A percentile compares a stretch with the other conserved stretches of the same genome.
phyloP scores from a whole-genome alignment of 2,113 vertebrate genomes.

The Nesogale talazaci region DNA sequence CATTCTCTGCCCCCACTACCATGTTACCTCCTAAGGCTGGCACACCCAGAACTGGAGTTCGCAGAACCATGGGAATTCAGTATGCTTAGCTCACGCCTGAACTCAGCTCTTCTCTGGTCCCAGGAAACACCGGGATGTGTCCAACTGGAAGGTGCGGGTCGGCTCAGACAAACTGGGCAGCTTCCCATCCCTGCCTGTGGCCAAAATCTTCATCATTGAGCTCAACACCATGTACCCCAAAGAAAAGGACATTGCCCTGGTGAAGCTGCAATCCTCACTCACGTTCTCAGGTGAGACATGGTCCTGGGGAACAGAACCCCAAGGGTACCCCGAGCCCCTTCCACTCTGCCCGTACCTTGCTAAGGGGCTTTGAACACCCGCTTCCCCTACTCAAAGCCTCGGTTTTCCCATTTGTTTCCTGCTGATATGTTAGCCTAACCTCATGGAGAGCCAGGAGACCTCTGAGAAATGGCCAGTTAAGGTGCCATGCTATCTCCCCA shows the following conservation, averaged over 20 bases:
- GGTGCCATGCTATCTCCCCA: neutral
- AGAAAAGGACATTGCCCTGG: conserved; percentile 91
- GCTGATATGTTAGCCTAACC: neutral
- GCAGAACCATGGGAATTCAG: neutral
- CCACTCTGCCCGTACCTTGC: neutral
- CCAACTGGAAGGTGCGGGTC: conserved; percentile 88
- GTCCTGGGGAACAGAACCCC: neutral
- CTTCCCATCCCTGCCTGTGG: conserved; percentile 84
- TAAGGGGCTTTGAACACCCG: neutral
- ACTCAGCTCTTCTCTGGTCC: accelerated
- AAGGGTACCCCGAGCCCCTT: too few relatives aligned
- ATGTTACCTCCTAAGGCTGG: neutral
- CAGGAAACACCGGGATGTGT: conserved; percentile 83
- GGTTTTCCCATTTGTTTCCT: neutral
- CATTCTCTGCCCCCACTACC: neutral
- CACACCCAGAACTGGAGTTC: neutral
- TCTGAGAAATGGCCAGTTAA: neutral
- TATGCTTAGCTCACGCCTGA: neutral
- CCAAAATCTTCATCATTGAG: conserved; percentile 88
- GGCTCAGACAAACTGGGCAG: conserved; percentile 83
- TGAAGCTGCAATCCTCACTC: conserved; percentile 89
- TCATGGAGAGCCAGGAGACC: neutral
- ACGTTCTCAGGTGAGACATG: conserved; percentile 85
- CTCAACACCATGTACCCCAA: conserved; percentile 70
- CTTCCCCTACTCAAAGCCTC: neutral